Evolutionary conservation across 2,113 vertebrate species (phyloP).

Genomic region (Aptenodytes forsteri): DNA sequence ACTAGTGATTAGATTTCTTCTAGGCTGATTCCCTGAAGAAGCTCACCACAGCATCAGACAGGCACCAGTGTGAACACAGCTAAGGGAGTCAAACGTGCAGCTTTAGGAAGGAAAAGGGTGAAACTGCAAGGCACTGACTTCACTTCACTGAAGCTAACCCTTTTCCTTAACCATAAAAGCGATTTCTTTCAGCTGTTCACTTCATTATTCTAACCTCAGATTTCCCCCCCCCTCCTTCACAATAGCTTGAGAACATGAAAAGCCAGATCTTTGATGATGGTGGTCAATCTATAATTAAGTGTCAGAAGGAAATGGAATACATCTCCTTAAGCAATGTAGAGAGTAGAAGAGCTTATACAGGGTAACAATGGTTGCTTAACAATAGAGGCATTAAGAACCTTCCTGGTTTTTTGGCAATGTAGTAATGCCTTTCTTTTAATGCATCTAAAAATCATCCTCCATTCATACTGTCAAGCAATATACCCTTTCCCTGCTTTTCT

Average conservation of each 20-base stretch:
- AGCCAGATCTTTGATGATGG: constrained; percentile 14
- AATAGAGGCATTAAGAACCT: neutral
- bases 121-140: neutral
- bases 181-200: neutral
- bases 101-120: neutral
- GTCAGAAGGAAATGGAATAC: constrained; percentile 17
- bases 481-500: neutral
- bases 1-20: neutral
- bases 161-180: neutral
- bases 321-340: neutral
- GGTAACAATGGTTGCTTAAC: constrained; percentile 16
- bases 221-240: neutral
- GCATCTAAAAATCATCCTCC: constrained; percentile 24
- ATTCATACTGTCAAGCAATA: constrained; percentile 5
- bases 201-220: neutral
- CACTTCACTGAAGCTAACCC: neutral
- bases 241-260: neutral
- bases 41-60: neutral
- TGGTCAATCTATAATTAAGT: constrained; percentile 33
- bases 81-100: neutral
- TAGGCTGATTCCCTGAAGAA: neutral
- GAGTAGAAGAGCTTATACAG: neutral
- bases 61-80: neutral
- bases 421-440: neutral
- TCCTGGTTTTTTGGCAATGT: neutral